Percentiles rank a stretch among this genome's conserved stretches.
phyloP scores from a whole-genome alignment of 2,888 invertebrate genomes.

The Andrena dorsata region DNA sequence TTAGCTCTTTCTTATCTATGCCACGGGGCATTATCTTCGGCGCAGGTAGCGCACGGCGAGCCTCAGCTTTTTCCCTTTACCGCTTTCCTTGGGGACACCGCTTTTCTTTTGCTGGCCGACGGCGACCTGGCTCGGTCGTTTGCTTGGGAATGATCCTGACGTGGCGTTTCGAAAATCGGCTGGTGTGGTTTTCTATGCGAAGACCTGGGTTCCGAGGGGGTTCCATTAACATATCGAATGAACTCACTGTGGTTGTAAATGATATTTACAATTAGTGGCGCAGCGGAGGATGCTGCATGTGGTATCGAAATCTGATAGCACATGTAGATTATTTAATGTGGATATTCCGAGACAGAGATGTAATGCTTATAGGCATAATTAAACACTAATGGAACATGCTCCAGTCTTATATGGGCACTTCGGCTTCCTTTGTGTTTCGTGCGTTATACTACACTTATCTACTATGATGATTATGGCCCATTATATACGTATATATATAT shows the following conservation, averaged over 20 bases:
- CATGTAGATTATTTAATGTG: no score
- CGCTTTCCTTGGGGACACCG: background rate
- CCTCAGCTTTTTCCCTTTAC: background rate
- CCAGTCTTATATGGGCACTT: no score
- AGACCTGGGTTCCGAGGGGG: background rate
- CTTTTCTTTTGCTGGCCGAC: background rate
- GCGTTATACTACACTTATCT: no score
- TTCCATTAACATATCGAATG: background rate
- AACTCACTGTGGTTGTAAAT: no score
- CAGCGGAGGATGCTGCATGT: no score
- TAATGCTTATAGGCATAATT: no score
- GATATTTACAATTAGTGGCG: no score
- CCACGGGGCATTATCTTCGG: constrained; percentile 27
- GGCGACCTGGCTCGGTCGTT: background rate
- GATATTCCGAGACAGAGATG: no score
- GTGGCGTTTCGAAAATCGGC: background rate
- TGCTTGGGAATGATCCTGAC: constrained; percentile 1
- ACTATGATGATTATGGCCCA: no score
- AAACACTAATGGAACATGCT: no score
- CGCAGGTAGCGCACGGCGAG: background rate
- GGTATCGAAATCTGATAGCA: background rate
- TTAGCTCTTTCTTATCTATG: constrained; percentile 62
- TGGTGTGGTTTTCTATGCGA: background rate
- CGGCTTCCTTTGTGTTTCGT: no score
- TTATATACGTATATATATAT: no score